phyloP scores from a whole-genome alignment of 1,140 invertebrate genomes.

The Drosophila quadrilineata region DNA sequence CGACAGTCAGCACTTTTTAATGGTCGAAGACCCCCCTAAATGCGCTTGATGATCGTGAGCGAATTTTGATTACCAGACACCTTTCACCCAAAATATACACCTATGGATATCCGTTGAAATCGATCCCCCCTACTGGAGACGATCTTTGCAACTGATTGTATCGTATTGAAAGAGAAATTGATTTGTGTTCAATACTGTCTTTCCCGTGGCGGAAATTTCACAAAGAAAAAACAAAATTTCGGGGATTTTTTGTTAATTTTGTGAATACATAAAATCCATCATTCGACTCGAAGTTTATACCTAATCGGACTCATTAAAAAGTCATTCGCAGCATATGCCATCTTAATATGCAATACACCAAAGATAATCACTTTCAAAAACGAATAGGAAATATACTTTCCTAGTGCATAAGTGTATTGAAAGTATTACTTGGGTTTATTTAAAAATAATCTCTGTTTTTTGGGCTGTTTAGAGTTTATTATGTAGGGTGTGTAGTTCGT shows the following conservation, averaged over 20 bases:
- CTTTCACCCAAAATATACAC: conserved; percentile 53
- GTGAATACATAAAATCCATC: conserved; percentile 17
- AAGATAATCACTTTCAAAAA: background rate
- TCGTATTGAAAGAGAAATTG: conserved; percentile 60
- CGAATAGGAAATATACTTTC: background rate
- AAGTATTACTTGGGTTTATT: no score
- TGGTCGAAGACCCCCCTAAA: background rate
- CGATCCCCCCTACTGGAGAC: conserved; percentile 16
- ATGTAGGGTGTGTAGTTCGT: no score
- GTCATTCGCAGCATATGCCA: background rate
- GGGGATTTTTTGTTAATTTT: conserved; percentile 25
- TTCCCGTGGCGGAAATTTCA: conserved; percentile 16
- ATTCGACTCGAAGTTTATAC: background rate
- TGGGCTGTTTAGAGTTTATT: no score
- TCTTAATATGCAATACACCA: background rate
- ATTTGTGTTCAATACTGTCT: conserved; percentile 12
- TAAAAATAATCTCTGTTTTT: background rate
- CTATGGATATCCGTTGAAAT: background rate
- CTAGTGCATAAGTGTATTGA: no score
- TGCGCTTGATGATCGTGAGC: background rate
- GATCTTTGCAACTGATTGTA: no score
- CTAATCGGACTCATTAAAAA: conserved; percentile 14
- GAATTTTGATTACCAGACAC: conserved; percentile 12
- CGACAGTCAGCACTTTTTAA: conserved; percentile 8
- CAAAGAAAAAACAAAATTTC: conserved; percentile 9